A percentile compares a stretch with the other conserved stretches of the same genome.
phyloP scores from a whole-genome alignment of 2,113 vertebrate species.

The Prietella phreatophila region DNA sequence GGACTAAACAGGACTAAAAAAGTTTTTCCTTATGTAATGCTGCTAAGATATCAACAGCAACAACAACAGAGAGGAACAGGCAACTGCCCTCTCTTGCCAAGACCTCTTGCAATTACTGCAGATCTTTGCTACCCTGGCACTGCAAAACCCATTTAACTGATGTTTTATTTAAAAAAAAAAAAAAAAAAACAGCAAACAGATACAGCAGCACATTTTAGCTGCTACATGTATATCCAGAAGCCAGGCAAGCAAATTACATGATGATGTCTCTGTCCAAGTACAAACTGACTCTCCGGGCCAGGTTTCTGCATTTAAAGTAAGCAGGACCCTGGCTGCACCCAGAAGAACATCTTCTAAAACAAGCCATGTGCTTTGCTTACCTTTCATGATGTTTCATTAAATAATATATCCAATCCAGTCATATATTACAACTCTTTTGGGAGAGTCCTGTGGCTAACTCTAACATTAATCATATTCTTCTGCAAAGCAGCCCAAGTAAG shows the following conservation, averaged over 20 bases:
- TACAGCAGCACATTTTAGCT: constrained; percentile 44
- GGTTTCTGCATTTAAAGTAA: constrained; percentile 24
- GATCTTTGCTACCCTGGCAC: constrained; percentile 41
- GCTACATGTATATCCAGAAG: constrained; percentile 46
- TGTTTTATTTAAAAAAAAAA: not conserved
- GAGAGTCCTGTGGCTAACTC: constrained; percentile 18
- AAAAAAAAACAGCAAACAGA: constrained; percentile 43
- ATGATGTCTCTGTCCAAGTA: not conserved
- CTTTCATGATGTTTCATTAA: constrained; percentile 41
- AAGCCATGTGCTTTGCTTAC: constrained; percentile 37
- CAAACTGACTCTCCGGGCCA: constrained; percentile 21
- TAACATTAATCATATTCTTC: constrained; percentile 28
- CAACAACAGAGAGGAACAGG: constrained; percentile 49
- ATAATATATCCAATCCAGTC: constrained; percentile 33
- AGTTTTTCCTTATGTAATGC: not conserved
- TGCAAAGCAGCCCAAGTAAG: constrained; percentile 20
- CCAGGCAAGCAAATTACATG: constrained; percentile 21
- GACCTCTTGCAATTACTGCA: constrained; percentile 17
- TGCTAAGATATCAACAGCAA: not conserved
- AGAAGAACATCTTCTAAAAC: constrained; percentile 7
- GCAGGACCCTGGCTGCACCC: constrained; percentile 13
- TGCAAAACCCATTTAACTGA: constrained; percentile 50
- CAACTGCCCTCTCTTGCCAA: constrained; percentile 13
- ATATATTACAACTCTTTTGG: constrained; percentile 19
- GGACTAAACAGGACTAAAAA: not conserved